phyloP scores from a whole-genome alignment of 2,797 vertebrate genomes.

The Pitangus sulphuratus region DNA sequence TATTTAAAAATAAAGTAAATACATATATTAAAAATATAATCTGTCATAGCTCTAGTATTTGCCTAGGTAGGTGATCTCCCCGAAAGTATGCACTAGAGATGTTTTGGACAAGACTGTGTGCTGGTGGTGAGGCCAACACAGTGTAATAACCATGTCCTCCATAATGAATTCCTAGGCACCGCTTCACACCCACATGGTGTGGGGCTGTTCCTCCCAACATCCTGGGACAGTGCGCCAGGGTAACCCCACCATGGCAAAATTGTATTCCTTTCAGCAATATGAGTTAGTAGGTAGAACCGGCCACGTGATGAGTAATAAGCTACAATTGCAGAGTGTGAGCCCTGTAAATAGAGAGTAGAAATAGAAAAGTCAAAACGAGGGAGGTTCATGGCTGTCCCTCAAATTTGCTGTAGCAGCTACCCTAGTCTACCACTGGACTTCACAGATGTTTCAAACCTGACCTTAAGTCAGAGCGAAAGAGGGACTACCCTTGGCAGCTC shows the following conservation, averaged over 20 bases:
- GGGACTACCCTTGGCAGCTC: not conserved
- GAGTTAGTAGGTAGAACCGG: not conserved
- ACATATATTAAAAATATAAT: not conserved
- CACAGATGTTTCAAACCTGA: not conserved
- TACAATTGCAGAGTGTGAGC: not conserved
- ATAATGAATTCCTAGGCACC: not conserved
- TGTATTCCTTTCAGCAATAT: not conserved
- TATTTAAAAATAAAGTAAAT: not conserved
- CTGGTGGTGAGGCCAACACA: not conserved
- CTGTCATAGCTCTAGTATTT: not conserved
- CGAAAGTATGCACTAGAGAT: not conserved
- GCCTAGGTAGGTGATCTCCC: not conserved
- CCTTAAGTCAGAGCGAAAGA: not conserved
- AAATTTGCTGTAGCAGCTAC: not conserved
- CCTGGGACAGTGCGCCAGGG: not conserved
- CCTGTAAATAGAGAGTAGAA: not conserved
- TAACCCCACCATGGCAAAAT: not conserved
- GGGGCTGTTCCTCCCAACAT: too few relatives aligned
- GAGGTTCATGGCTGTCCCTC: not conserved
- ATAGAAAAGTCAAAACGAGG: not conserved
- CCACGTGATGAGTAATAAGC: not conserved
- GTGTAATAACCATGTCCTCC: rapidly evolving
- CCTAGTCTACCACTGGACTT: not conserved
- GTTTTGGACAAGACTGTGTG: not conserved
- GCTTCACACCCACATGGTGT: rapidly evolving